Conservation (phyloP, 2,113 vertebrate species). For the Sula dactylatra region DNA sequence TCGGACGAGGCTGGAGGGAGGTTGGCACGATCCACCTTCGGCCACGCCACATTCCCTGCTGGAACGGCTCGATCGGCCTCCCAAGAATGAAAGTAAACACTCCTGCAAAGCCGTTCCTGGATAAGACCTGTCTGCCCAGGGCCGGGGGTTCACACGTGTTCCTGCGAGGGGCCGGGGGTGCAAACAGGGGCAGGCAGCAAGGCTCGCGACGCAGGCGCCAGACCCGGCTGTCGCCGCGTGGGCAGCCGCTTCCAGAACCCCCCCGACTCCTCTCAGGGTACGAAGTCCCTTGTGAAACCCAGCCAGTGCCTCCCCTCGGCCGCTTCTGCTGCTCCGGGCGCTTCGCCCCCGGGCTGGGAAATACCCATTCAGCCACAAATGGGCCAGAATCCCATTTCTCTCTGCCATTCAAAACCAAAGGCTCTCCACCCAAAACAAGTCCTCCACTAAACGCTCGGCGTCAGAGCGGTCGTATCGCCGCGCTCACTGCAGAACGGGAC, state of each 20-base stretch:
- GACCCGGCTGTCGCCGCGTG: fast-evolving
- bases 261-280: background rate
- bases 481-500: background rate
- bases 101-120: background rate
- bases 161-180: background rate
- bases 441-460: fast-evolving
- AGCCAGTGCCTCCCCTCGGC: background rate
- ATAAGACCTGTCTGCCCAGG: background rate
- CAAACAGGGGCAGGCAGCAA: background rate
- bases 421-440: background rate
- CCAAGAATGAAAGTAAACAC: conserved; percentile 19
- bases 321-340: background rate
- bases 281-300: background rate
- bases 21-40: background rate
- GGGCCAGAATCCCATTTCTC: background rate
- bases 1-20: background rate
- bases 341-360: background rate
- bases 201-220: background rate
- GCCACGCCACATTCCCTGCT: background rate
- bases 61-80: conserved; percentile 17
- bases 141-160: background rate
- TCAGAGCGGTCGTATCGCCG: fast-evolving
- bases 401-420: fast-evolving
- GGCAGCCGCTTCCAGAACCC: background rate
- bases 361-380: fast-evolving